phyloP scores from a whole-genome alignment of 2,113 vertebrate species.

The Artemisiospiza belli region DNA sequence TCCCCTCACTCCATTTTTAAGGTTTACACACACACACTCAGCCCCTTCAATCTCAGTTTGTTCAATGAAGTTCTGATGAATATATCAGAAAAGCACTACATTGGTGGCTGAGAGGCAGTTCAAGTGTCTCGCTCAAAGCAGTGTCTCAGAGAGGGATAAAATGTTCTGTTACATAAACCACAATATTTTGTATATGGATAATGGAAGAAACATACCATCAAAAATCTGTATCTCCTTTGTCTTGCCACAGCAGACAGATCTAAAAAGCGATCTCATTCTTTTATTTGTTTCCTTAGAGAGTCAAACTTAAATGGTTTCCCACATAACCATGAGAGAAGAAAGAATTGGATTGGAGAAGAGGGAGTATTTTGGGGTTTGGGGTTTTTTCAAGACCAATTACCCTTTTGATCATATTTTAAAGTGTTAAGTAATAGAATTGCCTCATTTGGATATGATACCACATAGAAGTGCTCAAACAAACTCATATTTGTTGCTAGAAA shows the following conservation, averaged over 20 bases:
- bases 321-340: not conserved
- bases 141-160: not conserved
- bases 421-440: not conserved
- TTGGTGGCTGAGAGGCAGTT: not conserved
- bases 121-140: not conserved
- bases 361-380: not conserved
- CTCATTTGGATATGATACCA: not conserved
- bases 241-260: not conserved
- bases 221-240: not conserved
- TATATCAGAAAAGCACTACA: not conserved
- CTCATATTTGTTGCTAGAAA: not conserved
- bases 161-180: not conserved
- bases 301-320: not conserved
- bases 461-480: not conserved
- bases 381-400: not conserved
- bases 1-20: not conserved
- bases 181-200: not conserved
- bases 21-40: not conserved
- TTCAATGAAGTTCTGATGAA: conserved; percentile 6
- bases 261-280: conserved; percentile 1
- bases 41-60: not conserved
- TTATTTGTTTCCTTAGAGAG: not conserved
- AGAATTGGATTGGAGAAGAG: not conserved
- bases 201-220: not conserved
- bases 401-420: not conserved